Evolutionary conservation across 2,113 vertebrate species (phyloP), one percentile per base, ranked within the genome.

Genomic region (Dicaeum eximium): DNA sequence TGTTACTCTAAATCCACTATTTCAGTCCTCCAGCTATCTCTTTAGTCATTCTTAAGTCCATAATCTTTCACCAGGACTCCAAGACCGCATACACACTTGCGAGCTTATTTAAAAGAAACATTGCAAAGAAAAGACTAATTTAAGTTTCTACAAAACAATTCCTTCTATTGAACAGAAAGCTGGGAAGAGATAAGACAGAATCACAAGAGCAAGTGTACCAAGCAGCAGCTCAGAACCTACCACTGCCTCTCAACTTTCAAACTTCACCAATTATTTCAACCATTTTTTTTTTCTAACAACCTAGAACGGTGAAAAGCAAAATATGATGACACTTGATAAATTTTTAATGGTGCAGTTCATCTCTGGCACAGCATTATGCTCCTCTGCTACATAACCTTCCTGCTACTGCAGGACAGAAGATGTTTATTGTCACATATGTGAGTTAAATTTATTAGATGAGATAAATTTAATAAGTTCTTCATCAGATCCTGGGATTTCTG

Each of bases 401-500:
- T 48, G 37, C 42, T 75, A 42, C 31, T 15, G 7, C 22, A 51
- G 65, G 69, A 86, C 27, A 93, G 51, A 83, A 19, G 56, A 81
- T 61, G 45, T 61, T 91, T 87, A 71, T 50, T 79, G 60, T 35
- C 48, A 92, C 17, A 61, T 17, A 13, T 35, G 60, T 50, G 54
- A 65, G 51, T 78, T 74, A 64, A 58, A 85, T 65, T 90, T 74
- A 91, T 78, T 30, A 85, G 24, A 38, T n/a, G n/a, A n/a, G n/a
- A n/a, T n/a, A n/a, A n/a, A n/a, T n/a, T n/a, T n/a, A n/a, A 61
- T 66, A 61, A 92, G 33, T 79, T 35, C 69, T 95, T 74, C 80
- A 89, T 28, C 80, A 93, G 69, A 86, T 87, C 57, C 45, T 79
- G 65, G 53, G 78, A 89, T 88, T 95, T 93, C 60, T 77, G 66